These are phyloP conservation scores for Archivesica marissinica DNA, from an alignment of 1,140 invertebrate species.

Conservation along the genomic window DNA sequence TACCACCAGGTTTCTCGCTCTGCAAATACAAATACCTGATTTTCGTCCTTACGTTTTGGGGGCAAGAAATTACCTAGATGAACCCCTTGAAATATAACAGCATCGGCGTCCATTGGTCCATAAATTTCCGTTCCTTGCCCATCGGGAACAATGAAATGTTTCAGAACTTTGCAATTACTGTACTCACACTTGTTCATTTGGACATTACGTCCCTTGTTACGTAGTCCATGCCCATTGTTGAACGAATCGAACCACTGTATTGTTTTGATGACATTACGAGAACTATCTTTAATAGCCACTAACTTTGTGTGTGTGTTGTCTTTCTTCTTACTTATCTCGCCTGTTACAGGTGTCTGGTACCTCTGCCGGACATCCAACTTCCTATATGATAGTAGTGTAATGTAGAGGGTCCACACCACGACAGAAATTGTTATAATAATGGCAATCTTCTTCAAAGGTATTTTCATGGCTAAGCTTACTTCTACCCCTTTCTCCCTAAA, in stretches of 20 bases:
- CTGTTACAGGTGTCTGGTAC: too few species aligned
- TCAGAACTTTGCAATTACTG: neutral
- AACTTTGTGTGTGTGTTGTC: too few species aligned
- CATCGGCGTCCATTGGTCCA: neutral
- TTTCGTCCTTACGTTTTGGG: neutral
- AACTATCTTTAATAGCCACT: too few species aligned
- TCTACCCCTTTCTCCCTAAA: too few species aligned
- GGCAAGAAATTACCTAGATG: neutral
- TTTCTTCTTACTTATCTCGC: too few species aligned
- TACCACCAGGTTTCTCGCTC: conserved; percentile 23
- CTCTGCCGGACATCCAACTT: too few species aligned
- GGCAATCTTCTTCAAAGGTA: too few species aligned
- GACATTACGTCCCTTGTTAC: neutral
- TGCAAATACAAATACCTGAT: conserved; percentile 19
- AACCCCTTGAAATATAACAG: conserved; percentile 16
- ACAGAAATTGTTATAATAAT: too few species aligned
- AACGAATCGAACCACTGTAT: conserved; percentile 17
- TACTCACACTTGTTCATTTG: neutral
- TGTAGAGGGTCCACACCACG: too few species aligned
- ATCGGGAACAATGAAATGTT: neutral
- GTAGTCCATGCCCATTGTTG: conserved; percentile 12
- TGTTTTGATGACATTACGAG: conserved; percentile 25
- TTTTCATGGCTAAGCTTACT: too few species aligned
- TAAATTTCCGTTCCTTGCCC: neutral
- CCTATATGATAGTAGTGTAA: too few species aligned